Evolutionary conservation across 2,113 vertebrate species (phyloP), one percentile per base, ranked within the genome.

Genomic region (Odocoileus virginianus): DNA sequence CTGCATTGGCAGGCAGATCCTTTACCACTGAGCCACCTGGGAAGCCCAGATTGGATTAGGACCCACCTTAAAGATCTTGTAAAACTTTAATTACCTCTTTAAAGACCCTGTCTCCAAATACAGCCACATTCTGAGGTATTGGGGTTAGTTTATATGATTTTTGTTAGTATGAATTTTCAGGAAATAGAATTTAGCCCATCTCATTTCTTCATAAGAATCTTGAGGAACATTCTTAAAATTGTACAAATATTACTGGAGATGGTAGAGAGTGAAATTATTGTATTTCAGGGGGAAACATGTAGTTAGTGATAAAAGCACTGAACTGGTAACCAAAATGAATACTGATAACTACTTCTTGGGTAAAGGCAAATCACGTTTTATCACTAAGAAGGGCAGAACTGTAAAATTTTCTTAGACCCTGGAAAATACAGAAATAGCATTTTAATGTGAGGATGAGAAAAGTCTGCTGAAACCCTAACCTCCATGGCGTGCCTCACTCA

Each of bases 121-220:
- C 0, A 50, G 40, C 40, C 52, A 79, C 17, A 3, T 40, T 47
- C 45, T 79, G 47, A 60, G n/a, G 3, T 43, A 71, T 1, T 27
- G 14, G n/a, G 5, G 7, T 13, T 83, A 25, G 25, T 27, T 76
- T 27, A 43, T 58, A 57, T 17, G 50, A 33, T 43, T 50, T 94
- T 28, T 50, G 3, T 7, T 52, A 58, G 28, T 19, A 78, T 36
- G 40, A 78, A 71, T 87, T 81, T 67, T 61, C 17, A 19, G 17
- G 8, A 33, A 11, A 16, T 9, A 40, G 5, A 91, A 23, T 43
- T 71, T 27, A 94, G 50, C 5, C 33, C 2, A 25, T 12, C 1
- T 27, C 50, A 11, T 82, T 60, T 94, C 58, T 96, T 83, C 36
- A 55, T 64, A 78, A 87, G 36, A 95, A 11, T 83, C 60, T 40